Base-by-base conservation (phyloP, 2,888 invertebrate genomes). In the Gortyna flavago region DNA sequence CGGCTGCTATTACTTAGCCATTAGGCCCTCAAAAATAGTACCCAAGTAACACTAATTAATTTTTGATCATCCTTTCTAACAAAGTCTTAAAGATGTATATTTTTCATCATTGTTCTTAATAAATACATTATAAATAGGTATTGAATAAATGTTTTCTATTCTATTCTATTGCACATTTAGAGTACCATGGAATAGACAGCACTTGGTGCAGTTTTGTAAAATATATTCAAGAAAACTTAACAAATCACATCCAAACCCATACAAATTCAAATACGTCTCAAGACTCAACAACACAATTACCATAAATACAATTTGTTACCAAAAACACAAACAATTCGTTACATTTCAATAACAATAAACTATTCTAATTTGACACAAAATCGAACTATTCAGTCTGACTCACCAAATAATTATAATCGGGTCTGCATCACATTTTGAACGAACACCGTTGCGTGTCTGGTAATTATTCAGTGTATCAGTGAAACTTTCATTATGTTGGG, bases 371-470 rank as follows among this genome's bases (percentile, higher is more conserved):
- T 85, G 86, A 86, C 89, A 83, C 57, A 87, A 88, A 89, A 79
- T 88, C 86, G 88, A 88, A 83, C 80, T 83, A 83, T 83, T 87
- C 80, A 77, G 77, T 74, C 85, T 80, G 90, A 90, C 79, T 89
- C 89, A 90, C 88, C 82, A 81, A 67, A 89, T 89, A 89, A 85
- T 85, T 85, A 88, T 88, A 90, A 88, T 89, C 88, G 88, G 44
- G 71, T 81, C 85, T 79, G 87, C 88, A 85, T 90, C 88, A 89
- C 87, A 86, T 86, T 87, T 88, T 91, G 92, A 92, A 92, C 91
- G 92, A 90, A 90, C 89, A 89, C 89, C 79, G 57, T 94, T 91
- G 94, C 94, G 94, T 94, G 94, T 91, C 92, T 89, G 73, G 90
- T 93, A 93, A 94, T 94, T 94, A 93, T 89, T 84, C 84, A 77